Percentiles rank a stretch among this genome's conserved stretches.
Conservation (phyloP, 2,888 invertebrate species). For the Drosophila monieri region DNA sequence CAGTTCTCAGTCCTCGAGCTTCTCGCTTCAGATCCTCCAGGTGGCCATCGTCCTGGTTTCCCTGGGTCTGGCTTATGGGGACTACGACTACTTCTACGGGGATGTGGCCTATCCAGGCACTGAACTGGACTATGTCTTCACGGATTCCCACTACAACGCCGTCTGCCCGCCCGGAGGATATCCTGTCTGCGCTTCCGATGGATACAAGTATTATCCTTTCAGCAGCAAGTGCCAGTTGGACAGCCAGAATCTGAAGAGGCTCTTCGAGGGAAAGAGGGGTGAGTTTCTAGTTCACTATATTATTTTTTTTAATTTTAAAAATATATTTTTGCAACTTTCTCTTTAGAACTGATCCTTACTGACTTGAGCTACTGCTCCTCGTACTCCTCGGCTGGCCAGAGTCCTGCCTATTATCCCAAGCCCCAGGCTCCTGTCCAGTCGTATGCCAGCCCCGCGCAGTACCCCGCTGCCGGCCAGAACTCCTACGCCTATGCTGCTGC, state of each 20-base stretch:
- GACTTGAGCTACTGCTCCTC: conserved; percentile 23
- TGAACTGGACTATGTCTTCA: conserved; percentile 29
- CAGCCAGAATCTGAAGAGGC: conserved; percentile 24
- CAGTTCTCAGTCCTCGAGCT: background rate
- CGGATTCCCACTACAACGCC: conserved; percentile 14
- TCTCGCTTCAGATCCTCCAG: background rate
- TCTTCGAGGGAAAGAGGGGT: conserved; percentile 29
- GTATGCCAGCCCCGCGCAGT: background rate
- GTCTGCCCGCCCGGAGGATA: conserved; percentile 23
- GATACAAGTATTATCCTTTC: conserved; percentile 18
- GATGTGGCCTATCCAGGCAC: conserved; percentile 22
- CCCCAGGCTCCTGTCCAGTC: conserved; percentile 2
- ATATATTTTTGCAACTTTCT: background rate
- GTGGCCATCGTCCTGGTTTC: conserved; percentile 3
- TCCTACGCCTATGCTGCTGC: conserved; percentile 45
- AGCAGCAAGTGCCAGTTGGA: conserved; percentile 39
- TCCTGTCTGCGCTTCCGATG: conserved; percentile 34
- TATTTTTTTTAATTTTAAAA: background rate
- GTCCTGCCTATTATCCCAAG: background rate
- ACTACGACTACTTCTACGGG: conserved; percentile 36
- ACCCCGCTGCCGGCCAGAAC: background rate
- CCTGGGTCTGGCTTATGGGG: background rate
- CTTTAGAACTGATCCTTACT: conserved; percentile 14
- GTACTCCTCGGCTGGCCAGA: conserved; percentile 4
- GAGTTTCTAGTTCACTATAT: background rate